These are phyloP conservation scores for Acrossocheilus fasciatus DNA, from an alignment of 2,797 vertebrate genomes.

Conservation along the genomic window DNA sequence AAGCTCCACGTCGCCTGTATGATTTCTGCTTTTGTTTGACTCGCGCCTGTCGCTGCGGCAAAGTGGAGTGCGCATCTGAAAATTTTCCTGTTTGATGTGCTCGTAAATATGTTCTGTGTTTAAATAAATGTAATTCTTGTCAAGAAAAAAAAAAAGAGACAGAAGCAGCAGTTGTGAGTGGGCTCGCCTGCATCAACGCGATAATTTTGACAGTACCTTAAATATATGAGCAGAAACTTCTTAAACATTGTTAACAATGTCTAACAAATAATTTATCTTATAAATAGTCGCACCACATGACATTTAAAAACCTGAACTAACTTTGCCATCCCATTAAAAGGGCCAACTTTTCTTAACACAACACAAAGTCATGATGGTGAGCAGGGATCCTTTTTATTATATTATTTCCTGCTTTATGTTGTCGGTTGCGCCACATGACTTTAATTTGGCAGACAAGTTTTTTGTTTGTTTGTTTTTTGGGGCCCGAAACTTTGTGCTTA, in stretches of 20 bases:
- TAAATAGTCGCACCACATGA: not conserved
- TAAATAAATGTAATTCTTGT: too few relatives aligned
- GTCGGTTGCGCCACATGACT: not conserved
- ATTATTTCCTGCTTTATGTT: not conserved
- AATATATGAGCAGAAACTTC: not conserved
- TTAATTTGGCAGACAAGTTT: not conserved
- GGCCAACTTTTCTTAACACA: not conserved
- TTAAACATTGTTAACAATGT: not conserved
- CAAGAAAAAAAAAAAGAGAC: too few relatives aligned
- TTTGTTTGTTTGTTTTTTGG: not conserved
- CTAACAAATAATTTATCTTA: too few relatives aligned
- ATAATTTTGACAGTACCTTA: not conserved
- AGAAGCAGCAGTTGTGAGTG: too few relatives aligned
- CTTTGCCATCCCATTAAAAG: not conserved
- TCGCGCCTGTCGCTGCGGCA: too few relatives aligned
- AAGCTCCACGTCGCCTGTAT: too few relatives aligned
- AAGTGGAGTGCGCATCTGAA: too few relatives aligned
- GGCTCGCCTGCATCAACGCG: too few relatives aligned
- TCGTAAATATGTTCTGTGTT: too few relatives aligned
- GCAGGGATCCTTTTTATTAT: not conserved
- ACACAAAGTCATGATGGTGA: not conserved
- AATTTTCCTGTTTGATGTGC: too few relatives aligned
- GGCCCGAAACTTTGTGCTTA: not conserved
- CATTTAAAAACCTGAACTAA: not conserved
- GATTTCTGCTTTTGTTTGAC: too few relatives aligned